Base-by-base conservation (phyloP, 2,888 invertebrate genomes). In the Agonum fuliginosum region DNA sequence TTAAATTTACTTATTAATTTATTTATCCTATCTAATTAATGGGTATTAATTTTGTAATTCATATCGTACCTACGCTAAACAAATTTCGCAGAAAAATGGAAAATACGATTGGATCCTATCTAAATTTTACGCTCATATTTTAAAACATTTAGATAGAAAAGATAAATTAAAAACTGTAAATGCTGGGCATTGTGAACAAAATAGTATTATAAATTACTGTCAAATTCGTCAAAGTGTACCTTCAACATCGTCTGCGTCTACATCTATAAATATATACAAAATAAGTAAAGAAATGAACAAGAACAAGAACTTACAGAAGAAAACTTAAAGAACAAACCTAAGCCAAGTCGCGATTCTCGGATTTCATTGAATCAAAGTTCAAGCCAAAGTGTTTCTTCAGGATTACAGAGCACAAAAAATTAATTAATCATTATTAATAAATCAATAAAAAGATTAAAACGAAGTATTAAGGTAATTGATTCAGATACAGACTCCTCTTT, bases 91-190 rank as follows among this genome's bases (percentile, higher is more conserved):
- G 12, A 43, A 43, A 14, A 43, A 43, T 14, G 43, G 43, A 43
- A 43, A 43, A 12, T 12, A 43, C 43, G 14, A 10, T 14, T 43
- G 43, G 43, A 14, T 43, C 43, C 43, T 43, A 43, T 43, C 43
- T 43, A 43, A 43, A 3, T 43, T 43, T 43, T 43, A 43, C 43
- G 43, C 43, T 43, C 43, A 43, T 43, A n/a, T 43, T 43, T 43
- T 43, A 0, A 43, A 43, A 43, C 43, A 43, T 43, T 14, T 43
- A 43, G 43, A 43, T 43, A 43, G 14, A 43, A 43, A 43, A 43
- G 43, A 43, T 43, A 43, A 43, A 43, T 14, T 43, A 14, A 43
- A 43, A 43, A 43, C 12, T 43, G 43, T 43, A 43, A 43, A 43
- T 14, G n/a, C 43, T 43, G 43, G 43, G 43, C 43, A 43, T 14